A percentile compares a stretch with the other conserved stretches of the same genome.
Conservation (phyloP, 2,797 vertebrate genomes). For the Lutjanus campechanus region DNA sequence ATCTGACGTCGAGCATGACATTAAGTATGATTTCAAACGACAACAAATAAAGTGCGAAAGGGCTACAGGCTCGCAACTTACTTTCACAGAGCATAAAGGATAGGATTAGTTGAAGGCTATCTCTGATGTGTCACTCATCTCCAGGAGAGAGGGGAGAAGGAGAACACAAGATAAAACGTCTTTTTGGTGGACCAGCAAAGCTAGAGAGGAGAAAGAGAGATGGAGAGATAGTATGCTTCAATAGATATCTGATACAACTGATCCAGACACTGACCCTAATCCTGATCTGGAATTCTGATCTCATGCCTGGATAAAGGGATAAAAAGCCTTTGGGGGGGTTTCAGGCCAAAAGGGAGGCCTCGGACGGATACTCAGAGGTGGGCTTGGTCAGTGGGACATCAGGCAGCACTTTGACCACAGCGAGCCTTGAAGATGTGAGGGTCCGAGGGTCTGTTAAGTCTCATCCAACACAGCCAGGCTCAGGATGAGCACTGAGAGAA, state of each 20-base stretch:
- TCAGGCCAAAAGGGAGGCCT: constrained; percentile 58
- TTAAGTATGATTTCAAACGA: constrained; percentile 77
- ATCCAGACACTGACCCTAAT: constrained; percentile 75
- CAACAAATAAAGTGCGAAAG: constrained; percentile 74
- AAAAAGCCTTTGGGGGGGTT: constrained; percentile 56
- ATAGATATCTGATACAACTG: constrained; percentile 70
- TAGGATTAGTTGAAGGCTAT: constrained; percentile 77
- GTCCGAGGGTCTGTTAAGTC: constrained; percentile 59
- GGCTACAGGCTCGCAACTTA: constrained; percentile 70
- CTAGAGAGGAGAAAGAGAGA: constrained; percentile 56
- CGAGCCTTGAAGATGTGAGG: constrained; percentile 73
- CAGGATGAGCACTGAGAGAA: constrained; percentile 53
- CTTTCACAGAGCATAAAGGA: constrained; percentile 74
- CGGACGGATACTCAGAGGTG: constrained; percentile 62
- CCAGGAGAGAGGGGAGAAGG: constrained; percentile 57
- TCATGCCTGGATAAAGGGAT: constrained; percentile 72
- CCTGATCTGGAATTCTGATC: constrained; percentile 77
- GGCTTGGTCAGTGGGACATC: constrained; percentile 64
- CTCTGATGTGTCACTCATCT: constrained; percentile 81
- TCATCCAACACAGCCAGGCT: constrained; percentile 62
- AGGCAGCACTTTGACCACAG: constrained; percentile 73
- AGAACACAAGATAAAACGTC: constrained; percentile 65
- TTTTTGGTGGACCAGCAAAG: constrained; percentile 68
- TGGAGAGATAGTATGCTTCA: constrained; percentile 63
- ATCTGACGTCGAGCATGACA: constrained; percentile 73